Base-by-base conservation (phyloP, 2,113 vertebrate species). In the Pelusios castaneus region DNA sequence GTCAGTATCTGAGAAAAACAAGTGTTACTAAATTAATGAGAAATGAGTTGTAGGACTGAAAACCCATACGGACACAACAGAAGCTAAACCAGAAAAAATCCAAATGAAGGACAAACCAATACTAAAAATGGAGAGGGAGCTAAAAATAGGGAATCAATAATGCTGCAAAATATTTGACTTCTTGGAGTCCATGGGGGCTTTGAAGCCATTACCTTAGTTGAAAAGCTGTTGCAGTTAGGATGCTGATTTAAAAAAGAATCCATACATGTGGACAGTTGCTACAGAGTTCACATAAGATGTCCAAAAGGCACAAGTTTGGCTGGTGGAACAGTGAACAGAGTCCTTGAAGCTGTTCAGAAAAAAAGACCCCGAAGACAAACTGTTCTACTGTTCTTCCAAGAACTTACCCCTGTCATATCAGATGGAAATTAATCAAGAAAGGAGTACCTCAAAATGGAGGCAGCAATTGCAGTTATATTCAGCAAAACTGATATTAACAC, bases 141-240 rank as follows among this genome's bases (percentile, higher is more conserved):
- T 5, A 22, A 1, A 60, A 52, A 43, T 31, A 56, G 6, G 13
- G 63, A 38, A 70, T 70, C 34, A 70, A 70, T 70, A 70, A 67
- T 5, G 13, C 73, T 76, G 24, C 25, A 16, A 24, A 13, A 11
- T 19, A 19, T 27, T 1, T 3, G 1, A 13, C 19, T 58, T 56
- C 25, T 51, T 2, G 56, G 10, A 7, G 29, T 52, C 51, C 41
- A 51, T 3, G 2, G 0, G 1, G 56, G 41, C 89, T 84, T 47
- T 19, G 51, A 16, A 52, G 9, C 25, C 3, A 1, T 1, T 87
- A 14, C 87, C 41, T 76, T 45, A 76, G 41, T 87, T 0, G 0
- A 88, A 14, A 19, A 47, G 12, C 5, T 0, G 0, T 2, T 19
- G 25, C 22, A 31, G 41, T 0, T 1, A 8, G 22, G 85, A 6